Conservation (phyloP, 2,888 invertebrate genomes). For the Plagodis pulveraria region DNA sequence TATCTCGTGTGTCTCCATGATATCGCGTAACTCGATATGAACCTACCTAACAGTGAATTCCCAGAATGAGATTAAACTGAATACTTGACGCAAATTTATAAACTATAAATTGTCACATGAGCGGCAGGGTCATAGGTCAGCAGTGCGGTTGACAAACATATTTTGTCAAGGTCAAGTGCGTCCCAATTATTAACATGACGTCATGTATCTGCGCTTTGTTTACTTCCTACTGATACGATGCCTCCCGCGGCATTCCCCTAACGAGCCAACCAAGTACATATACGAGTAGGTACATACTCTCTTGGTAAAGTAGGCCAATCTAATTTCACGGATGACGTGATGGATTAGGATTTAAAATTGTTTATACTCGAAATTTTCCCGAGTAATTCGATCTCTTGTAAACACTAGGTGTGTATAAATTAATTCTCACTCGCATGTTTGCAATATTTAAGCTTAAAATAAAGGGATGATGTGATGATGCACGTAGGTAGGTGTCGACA, state of each 20-base stretch:
- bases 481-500: too few relatives aligned
- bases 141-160: conserved; percentile 52
- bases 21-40: conserved; percentile 34
- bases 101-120: conserved; percentile 50
- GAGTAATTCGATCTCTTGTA: conserved; percentile 1
- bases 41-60: conserved; percentile 31
- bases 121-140: conserved; percentile 50
- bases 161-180: conserved; percentile 65
- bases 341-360: not conserved
- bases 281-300: not conserved
- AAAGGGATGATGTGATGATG: too few relatives aligned
- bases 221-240: conserved; percentile 14
- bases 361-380: conserved; percentile 2
- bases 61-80: conserved; percentile 39
- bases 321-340: conserved; percentile 5
- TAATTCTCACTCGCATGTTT: too few relatives aligned
- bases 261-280: not conserved
- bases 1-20: conserved; percentile 7
- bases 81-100: conserved; percentile 32
- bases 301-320: conserved; percentile 5
- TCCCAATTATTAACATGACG: conserved; percentile 42
- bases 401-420: not conserved
- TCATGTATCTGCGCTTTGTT: conserved; percentile 32
- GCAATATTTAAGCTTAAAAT: too few relatives aligned
- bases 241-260: conserved; percentile 1